Conservation (phyloP, 2,888 invertebrate genomes). For the Phengaris alcon region DNA sequence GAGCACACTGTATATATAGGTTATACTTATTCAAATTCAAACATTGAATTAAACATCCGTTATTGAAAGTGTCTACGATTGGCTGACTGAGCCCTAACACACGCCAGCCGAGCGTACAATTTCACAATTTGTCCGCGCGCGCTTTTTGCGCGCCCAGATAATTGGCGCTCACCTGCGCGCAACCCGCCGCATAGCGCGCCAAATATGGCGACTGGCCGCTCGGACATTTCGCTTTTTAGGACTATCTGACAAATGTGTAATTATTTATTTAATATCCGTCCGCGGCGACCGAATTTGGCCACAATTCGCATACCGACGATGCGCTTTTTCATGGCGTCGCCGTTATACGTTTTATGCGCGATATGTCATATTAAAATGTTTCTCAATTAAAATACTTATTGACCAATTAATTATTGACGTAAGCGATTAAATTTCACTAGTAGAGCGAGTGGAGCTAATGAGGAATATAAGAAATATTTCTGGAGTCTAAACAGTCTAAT, state of each 20-base stretch:
- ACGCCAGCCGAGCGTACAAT: constrained; percentile 54
- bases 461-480: not conserved
- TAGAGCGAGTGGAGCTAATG: constrained; percentile 12
- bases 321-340: constrained; percentile 54
- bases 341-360: constrained; percentile 30
- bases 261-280: constrained; percentile 77
- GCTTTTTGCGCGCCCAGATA: constrained; percentile 69
- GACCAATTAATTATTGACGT: constrained; percentile 27
- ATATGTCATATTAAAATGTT: constrained; percentile 32
- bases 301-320: constrained; percentile 68
- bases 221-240: constrained; percentile 71
- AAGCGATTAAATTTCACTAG: constrained; percentile 10
- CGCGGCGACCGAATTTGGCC: constrained; percentile 64
- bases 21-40: not conserved
- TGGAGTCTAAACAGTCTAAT: not conserved
- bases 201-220: constrained; percentile 65
- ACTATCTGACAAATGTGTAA: constrained; percentile 78
- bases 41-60: constrained; percentile 19
- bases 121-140: constrained; percentile 75
- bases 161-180: constrained; percentile 73
- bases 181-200: constrained; percentile 55
- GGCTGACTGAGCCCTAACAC: constrained; percentile 34
- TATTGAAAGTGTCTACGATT: constrained; percentile 22
- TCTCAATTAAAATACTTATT: constrained; percentile 29
- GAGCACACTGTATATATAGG: no score